phyloP scores from a whole-genome alignment of 2,888 invertebrate species.

The Ernsta delagoae region DNA sequence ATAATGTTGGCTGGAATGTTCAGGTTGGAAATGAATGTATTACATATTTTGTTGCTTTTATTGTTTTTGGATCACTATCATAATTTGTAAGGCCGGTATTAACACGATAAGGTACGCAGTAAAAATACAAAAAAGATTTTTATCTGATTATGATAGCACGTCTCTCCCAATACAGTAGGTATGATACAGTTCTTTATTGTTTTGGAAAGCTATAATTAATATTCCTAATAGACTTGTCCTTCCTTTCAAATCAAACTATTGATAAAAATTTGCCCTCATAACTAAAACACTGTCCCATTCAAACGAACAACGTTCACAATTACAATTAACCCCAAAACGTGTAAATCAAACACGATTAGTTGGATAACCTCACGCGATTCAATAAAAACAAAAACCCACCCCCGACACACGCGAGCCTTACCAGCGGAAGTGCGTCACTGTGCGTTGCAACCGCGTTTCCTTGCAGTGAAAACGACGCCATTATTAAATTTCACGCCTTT shows the following conservation, averaged over 20 bases:
- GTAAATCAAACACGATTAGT: constrained; percentile 31
- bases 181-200: too few relatives aligned
- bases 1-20: not conserved
- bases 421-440: constrained; percentile 31
- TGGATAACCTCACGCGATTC: constrained; percentile 36
- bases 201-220: too few relatives aligned
- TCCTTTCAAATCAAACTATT: too few relatives aligned
- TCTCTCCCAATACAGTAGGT: too few relatives aligned
- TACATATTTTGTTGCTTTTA: too few relatives aligned
- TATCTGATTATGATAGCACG: too few relatives aligned
- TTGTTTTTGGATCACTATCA: too few relatives aligned
- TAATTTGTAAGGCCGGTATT: too few relatives aligned
- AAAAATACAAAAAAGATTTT: too few relatives aligned
- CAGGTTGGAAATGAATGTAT: not conserved
- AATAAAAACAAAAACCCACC: constrained; percentile 31
- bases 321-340: constrained; percentile 20
- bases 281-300: not conserved
- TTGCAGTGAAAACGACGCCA: constrained; percentile 27
- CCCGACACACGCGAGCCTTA: constrained; percentile 29
- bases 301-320: not conserved
- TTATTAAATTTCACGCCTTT: constrained; percentile 32
- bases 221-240: too few relatives aligned
- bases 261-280: not conserved
- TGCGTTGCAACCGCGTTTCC: constrained; percentile 23
- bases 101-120: too few relatives aligned